Evolutionary conservation across 1,140 invertebrate species (phyloP), one percentile per base, ranked within the genome.

Genomic region (Magallana ariakensis): DNA sequence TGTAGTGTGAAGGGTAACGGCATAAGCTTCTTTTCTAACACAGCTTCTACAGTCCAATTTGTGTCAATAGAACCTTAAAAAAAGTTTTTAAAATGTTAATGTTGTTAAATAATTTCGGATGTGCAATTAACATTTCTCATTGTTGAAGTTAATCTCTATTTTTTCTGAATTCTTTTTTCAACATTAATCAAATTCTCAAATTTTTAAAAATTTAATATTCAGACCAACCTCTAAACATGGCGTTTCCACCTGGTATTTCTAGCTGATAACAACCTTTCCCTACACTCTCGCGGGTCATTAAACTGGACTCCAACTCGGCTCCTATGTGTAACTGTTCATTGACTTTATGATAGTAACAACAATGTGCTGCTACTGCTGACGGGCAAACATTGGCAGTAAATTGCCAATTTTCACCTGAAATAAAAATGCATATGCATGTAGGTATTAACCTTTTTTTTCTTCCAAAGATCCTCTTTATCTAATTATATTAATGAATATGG

Each of bases 231-330:
- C 96, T 97, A 94, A 99, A 99, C 10, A 97, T 96, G 89, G 99
- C 95, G 95, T 99, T 98, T 80, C 98, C 98, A 95, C 98, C 99
- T 22, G 98, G 98, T 94, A 99, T 95, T 95, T 99, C 99, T 84
- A 99, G 96, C 95, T 99, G 98, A 95, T 99, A 99, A 22, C 97
- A 98, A 90, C 99, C 96, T 1, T 98, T 97, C 56, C 97, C 98
- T n/a, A 97, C 96, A 7, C 97, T 97, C 94, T 99, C 98, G 94
- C 97, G 97, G 92, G 98, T 96, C 93, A 97, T 95, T 66, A 94
- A 55, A 90, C 92, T 94, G 2, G 93, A 92, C 87, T 96, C 96
- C 56, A 96, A 92, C 89, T 96, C 96, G 13, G 95, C 95, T 46
- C 95, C 96, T 89, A 99, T 90, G 89, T 96, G 97, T 83, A 99